Evolutionary conservation across 2,797 vertebrate genomes (phyloP), one percentile per base, ranked within the genome.

Genomic region (Labeo calbasu): DNA sequence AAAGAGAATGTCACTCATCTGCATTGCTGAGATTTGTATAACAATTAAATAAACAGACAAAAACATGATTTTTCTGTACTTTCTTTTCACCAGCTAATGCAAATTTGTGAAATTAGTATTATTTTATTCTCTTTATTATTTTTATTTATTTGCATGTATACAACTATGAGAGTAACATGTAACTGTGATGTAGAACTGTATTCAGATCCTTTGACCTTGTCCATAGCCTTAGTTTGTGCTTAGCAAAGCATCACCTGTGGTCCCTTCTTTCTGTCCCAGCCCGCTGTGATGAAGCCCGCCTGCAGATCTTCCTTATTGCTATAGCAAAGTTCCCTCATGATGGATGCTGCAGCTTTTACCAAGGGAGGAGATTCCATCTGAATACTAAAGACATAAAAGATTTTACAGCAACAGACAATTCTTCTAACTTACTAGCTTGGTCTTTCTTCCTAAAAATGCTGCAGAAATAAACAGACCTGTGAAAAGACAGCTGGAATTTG

Each of bases 281-380:
- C 96, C 0, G 96, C 96, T 28, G 96, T 94, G 53, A 97, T 91
- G 88, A 97, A 96, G 36, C 96, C 96, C 0, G 96, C 96, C 9
- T 93, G 91, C 15, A 97, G 89, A 61, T 97, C 96, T 0, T 97
- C 96, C 5, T 91, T 95, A 78, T 96, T 94, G 14, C 92, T 94
- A 86, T 96, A 97, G 86, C 93, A 94, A 69, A 97, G 92, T 0
- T 95, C 95, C 83, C 88, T 96, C 78, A 97, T 90, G 57, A 97
- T 84, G 0, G 94, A 94, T 0, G 96, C 96, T 43, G 96, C 96
- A 7, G 96, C 93, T 7, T 95, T 90, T 25, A 97, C 96, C 65
- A 90, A 92, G 0, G 96, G 96, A 9, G 92, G 89, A 0, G 88
- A 90, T 48, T 93, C 96, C 94, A 96, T 94, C 88, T 97, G 95